Evolutionary conservation across 1,140 invertebrate genomes (phyloP), one percentile per base, ranked within the genome.

Genomic region (Colletes gigas): DNA sequence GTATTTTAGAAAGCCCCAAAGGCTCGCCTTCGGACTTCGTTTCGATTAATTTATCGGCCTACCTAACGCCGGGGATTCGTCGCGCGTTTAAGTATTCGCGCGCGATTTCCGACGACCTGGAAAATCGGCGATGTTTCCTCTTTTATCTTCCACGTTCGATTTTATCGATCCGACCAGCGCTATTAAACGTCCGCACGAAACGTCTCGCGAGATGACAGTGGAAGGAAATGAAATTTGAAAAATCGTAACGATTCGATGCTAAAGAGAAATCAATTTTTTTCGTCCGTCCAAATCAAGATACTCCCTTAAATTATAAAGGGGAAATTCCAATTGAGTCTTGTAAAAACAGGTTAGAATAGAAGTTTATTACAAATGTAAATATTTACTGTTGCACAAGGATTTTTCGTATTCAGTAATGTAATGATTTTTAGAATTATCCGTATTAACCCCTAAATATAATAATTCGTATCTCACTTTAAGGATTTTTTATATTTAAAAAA

Each of bases 1-100:
- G 72, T 88, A 90, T 90, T 89, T 90, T 89, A 85, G 89, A 83
- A 90, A 89, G 89, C 75, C 44, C 50, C 72, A 10, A 39, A 44
- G 60, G 54, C n/a, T 63, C 62, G 70, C 55, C 78, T 82, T 65
- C 55, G 47, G 12, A 39, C 30, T 60, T 47, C n/a, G 47, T 52
- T 83, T 68, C 60, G 78, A 87, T 88, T 88, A 87, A 89, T 89
- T 89, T 88, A 89, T 88, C 65, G 50, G n/a, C 66, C n/a, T 78
- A 57, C 39, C 73, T 71, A 86, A 72, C 62, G 69, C n/a, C 70
- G 21, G 30, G 8, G 52, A 85, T 62, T 80, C 62, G 75, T 41
- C 62, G 52, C 19, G 12, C n/a, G 17, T 39, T 57, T 17, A 55
- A 0, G 21, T 30, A 60, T 50, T 8, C 21, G 59, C 68, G 60